These are phyloP conservation scores for Sinocyclocheilus anshuiensis DNA, from an alignment of 2,113 vertebrate genomes.

Conservation along the genomic window DNA sequence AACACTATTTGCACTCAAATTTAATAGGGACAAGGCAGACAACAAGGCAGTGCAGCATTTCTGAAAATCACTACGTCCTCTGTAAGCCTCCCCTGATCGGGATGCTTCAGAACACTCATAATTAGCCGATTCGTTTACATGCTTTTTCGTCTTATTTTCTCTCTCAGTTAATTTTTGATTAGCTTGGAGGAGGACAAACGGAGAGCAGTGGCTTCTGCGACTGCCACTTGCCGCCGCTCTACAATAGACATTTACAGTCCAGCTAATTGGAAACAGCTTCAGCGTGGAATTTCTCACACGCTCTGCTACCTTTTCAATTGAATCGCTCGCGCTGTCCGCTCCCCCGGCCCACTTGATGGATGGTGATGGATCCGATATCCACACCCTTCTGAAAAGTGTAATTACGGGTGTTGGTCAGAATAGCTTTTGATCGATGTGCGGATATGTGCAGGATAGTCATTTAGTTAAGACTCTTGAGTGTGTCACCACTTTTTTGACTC, in stretches of 20 bases:
- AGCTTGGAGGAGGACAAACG: not conserved
- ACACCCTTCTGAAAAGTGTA: conserved; percentile 29
- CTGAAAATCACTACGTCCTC: conserved; percentile 7
- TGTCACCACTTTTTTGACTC: not conserved
- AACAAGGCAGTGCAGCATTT: conserved; percentile 23
- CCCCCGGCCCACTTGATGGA: conserved; percentile 25
- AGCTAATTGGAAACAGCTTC: conserved; percentile 87
- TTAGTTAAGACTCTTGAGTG: not conserved
- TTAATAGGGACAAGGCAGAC: not conserved
- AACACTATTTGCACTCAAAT: not conserved
- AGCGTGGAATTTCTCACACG: conserved; percentile 76
- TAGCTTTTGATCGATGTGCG: conserved; percentile 5
- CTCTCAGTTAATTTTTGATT: conserved; percentile 7
- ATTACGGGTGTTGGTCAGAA: conserved; percentile 18
- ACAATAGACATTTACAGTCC: conserved; percentile 82
- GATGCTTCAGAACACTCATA: not conserved
- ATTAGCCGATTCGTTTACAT: conserved; percentile 1
- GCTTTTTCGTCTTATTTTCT: not conserved
- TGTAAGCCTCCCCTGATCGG: not conserved
- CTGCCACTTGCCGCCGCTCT: conserved; percentile 42
- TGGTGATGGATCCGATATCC: conserved; percentile 10
- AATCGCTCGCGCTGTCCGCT: conserved; percentile 72
- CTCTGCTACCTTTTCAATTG: conserved; percentile 83
- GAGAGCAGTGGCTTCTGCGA: not conserved
- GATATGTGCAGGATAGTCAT: conserved; percentile 30